A percentile compares a stretch with the other conserved stretches of the same genome.
phyloP scores from a whole-genome alignment of 2,888 invertebrate genomes.

The Amphipoea lucens region DNA sequence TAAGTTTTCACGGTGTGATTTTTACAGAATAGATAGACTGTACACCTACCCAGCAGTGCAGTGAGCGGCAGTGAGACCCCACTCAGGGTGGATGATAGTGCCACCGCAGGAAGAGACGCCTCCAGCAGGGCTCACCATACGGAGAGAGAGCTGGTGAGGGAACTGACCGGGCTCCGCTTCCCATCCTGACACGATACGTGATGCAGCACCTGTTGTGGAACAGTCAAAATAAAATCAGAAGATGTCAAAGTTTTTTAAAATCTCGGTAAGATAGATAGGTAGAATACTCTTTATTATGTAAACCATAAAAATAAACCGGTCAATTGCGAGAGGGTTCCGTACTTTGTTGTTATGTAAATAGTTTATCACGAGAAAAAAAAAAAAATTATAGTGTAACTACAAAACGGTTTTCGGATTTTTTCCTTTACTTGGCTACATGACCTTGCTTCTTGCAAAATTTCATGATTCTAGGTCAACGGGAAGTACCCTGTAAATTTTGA shows the following conservation, averaged over 20 bases:
- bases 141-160: conserved; percentile 76
- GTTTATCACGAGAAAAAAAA: no score
- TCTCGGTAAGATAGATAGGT: neutral
- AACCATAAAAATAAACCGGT: no score
- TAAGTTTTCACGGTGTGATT: neutral
- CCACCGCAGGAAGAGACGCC: conserved; percentile 74
- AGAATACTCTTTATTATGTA: no score
- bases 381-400: no score
- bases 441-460: no score
- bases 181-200: conserved; percentile 73
- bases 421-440: no score
- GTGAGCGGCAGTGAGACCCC: conserved; percentile 80
- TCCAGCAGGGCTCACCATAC: conserved; percentile 71
- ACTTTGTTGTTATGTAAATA: no score
- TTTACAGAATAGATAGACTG: neutral
- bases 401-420: no score
- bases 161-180: conserved; percentile 75
- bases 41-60: conserved; percentile 65
- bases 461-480: no score
- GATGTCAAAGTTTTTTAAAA: neutral
- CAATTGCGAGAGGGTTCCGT: no score
- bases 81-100: conserved; percentile 72
- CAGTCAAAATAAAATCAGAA: neutral
- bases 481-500: no score
- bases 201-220: conserved; percentile 8